Percentiles rank a stretch among this genome's conserved stretches.
These are phyloP conservation scores for Amblyjoppa fuscipennis DNA, from an alignment of 2,888 invertebrate species.

Conservation along the genomic window DNA sequence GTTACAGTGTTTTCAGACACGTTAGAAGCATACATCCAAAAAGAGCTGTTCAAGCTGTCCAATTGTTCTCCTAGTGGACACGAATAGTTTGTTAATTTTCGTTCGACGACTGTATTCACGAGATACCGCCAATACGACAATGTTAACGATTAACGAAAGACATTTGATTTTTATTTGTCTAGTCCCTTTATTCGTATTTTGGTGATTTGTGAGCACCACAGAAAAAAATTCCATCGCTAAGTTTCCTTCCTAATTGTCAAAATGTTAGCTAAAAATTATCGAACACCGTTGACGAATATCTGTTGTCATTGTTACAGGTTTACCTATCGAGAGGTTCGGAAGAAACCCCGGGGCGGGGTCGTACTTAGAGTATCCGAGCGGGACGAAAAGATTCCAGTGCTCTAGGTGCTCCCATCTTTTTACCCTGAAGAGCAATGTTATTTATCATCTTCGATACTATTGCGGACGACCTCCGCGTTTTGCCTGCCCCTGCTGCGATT, in stretches of 20 bases:
- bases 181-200: not conserved
- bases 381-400: conserved; percentile 77
- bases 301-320: conserved; percentile 1
- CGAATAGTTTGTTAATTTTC: not conserved
- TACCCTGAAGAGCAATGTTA: conserved; percentile 81
- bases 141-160: not conserved
- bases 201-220: not conserved
- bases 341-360: conserved; percentile 5
- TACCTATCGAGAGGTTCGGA: not conserved
- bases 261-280: too few species aligned
- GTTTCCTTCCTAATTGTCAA: too few species aligned
- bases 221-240: not conserved
- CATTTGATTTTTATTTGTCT: not conserved
- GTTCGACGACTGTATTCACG: not conserved
- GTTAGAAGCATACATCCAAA: conserved; percentile 9
- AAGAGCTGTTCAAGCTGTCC: not conserved
- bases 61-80: not conserved
- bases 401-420: conserved; percentile 79
- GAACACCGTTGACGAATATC: not conserved
- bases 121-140: not conserved
- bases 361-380: conserved; percentile 55
- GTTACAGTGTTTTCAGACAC: conserved; percentile 55
- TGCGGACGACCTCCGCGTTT: conserved; percentile 82
- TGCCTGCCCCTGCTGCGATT: conserved; percentile 81
- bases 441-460: conserved; percentile 81